Base-by-base conservation (phyloP, 2,797 vertebrate species). In the Bradypodion pumilum region DNA sequence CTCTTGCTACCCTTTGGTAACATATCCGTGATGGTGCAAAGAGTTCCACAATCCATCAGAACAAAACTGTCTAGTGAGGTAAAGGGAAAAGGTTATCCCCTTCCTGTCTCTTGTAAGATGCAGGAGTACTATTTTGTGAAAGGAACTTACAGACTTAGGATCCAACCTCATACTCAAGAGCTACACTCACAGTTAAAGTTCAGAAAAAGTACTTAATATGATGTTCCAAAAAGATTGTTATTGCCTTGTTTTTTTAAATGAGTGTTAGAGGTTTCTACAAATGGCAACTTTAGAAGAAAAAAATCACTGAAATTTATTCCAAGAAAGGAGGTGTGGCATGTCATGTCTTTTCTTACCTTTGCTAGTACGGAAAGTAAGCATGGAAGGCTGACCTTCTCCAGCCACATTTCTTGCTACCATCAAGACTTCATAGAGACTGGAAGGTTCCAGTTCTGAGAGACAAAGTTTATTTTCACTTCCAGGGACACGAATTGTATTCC, bases 331-430 rank as follows among this genome's bases (percentile, higher is more conserved):
- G 10, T 16, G 9, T 1, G 62, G 68, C 35, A 40, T 32, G 52
- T 27, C 10, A 72, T 63, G 52, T 12, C 37, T 37, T 9, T 52
- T 35, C 96, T 93, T 76, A 99, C 99, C 99, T 93, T 97, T 99
- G 95, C 98, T 98, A 1, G 99, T 99, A 83, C 99, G 97, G 90
- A 99, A 99, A 1, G 98, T 99, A 78, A 99, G 97, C 98, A 99
- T 99, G 87, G 99, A 98, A 0, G 98, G 98, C 86, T 99, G 98
- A 0, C 98, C 99, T 74, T 99, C 97, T 0, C 98, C 98, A 0
- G 96, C 97, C 0, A 96, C 87, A 0, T 96, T 99, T 49, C 98
- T 96, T 2, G 99, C 98, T 86, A 99, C 98, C 98, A 99, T 99
- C 87, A 99, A 91, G 25, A 99, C 98, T 82, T 99, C 99, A 0